Conservation (phyloP, 2,113 vertebrate genomes). For the Halcyon senegalensis region DNA sequence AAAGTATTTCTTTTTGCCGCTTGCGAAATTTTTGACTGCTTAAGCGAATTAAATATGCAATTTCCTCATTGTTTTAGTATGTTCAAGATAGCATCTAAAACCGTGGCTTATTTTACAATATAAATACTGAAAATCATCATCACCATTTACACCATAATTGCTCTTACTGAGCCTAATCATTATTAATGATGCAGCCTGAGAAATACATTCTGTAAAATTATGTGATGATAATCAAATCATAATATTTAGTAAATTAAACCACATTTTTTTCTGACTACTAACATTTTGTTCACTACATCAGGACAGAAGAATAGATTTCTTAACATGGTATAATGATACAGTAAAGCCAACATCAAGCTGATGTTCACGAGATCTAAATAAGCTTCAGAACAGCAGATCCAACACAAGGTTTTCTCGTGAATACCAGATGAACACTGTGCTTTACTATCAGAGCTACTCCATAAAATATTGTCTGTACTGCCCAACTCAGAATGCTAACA, state of each 20-base stretch:
- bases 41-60: neutral
- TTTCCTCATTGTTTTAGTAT: neutral
- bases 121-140: neutral
- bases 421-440: neutral
- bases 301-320: neutral
- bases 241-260: neutral
- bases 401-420: neutral
- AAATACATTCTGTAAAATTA: neutral
- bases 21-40: neutral
- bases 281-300: neutral
- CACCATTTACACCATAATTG: neutral
- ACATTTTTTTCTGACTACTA: neutral
- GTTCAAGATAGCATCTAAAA: neutral
- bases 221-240: neutral
- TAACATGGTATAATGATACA: neutral
- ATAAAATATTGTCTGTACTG: neutral
- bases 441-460: neutral
- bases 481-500: neutral
- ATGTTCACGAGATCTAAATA: neutral
- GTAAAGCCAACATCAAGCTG: neutral
- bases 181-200: neutral
- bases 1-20: neutral
- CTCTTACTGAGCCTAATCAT: neutral
- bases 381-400: neutral
- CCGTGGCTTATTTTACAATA: neutral